Base-by-base conservation (phyloP, 1,140 invertebrate genomes). In the Solen grandis region DNA sequence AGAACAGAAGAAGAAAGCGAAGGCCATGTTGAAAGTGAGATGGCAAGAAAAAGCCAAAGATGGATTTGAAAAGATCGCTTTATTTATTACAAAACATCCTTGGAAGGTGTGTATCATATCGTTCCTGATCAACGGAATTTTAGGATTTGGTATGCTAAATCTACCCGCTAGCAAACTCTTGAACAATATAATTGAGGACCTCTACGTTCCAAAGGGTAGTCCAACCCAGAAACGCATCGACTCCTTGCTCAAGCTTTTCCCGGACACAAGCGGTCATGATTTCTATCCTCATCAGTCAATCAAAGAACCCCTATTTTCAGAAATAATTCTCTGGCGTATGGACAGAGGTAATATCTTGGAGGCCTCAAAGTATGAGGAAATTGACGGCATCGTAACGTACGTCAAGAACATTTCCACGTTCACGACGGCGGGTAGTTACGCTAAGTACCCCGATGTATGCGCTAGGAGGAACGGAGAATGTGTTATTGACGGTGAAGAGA, bases 381-480 rank as follows among this genome's bases (percentile, higher is more conserved):
- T 75, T 16, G 38, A 75, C n/a, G 46, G 63, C 22, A 54, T 62
- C 22, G 27, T 75, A 4, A 36, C 25, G 16, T 59, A 35, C 19
- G 29, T 75, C 25, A 54, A 75, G 29, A 75, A 63, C 38, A 75
- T 75, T 16, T 62, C 57, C 8, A 75, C 72, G 2, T 75, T 52
- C 63, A 62, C 38, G 5, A 13, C 36, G 4, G 22, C 31, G 25
- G 57, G 25, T 19, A 29, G 38, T 1, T 52, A 75, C 36, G 69
- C 69, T 33, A 55, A 59, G 46, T 57, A 63, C 35, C 22, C 36
- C 16, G 29, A 63, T 63, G 25, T 75, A n/a, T 75, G 72, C 29
- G 72, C 72, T n/a, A 52, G 36, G 8, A 29, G 72, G 16, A 75
- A 75, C 46, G 57, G 59, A 25, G 29, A 46, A 60, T 75, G 72